Evolutionary conservation across 2,888 invertebrate species (phyloP), one percentile per base, ranked within the genome.

Genomic region (Seira ritae): DNA sequence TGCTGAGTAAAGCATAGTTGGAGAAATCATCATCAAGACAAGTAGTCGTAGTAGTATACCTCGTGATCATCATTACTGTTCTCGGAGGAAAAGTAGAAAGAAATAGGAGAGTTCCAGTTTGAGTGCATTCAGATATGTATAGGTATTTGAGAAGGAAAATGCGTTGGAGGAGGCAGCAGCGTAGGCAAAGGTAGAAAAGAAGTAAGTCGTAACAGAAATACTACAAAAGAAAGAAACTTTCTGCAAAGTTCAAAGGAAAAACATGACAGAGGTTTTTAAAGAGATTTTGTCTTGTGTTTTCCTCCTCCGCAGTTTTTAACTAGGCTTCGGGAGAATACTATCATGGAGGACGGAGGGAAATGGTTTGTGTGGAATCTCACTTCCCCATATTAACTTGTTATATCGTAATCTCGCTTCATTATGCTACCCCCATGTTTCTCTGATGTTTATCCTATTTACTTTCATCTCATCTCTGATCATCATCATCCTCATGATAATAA

Each of bases 1-100:
- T 81, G 84, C 84, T 81, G 84, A 84, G 71, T 73, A 75, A 80
- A 80, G 80, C 80, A 80, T 80, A 74, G 79, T n/a, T 17, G 3
- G 69, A 22, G 71, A 15, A 19, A 70, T 77, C 69, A 80, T 73
- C 72, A 79, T 60, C 71, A 55, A 8, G 31, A 31, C 2, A 31
- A 8, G 8, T 31, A 31, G 31, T 31, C 8, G n/a, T n/a, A n/a
- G n/a, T n/a, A n/a, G n/a, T 31, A 31, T 8, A 31, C 8, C 31
- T 31, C 31, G 31, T 31, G 31, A 31, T 31, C 31, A 66, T 31
- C 62, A 73, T 31, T 24, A 73, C 60, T 46, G 55, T 22, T 24
- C 50, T 55, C 12, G 70, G 60, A 69, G 20, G 60, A 50, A 31
- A 55, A 17, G 20, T 15, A 6, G 15, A 71, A 19, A 60, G n/a